These are phyloP conservation scores for Lepidocyrtoides sp. DNA, from an alignment of 2,888 invertebrate species.

Conservation along the genomic window DNA sequence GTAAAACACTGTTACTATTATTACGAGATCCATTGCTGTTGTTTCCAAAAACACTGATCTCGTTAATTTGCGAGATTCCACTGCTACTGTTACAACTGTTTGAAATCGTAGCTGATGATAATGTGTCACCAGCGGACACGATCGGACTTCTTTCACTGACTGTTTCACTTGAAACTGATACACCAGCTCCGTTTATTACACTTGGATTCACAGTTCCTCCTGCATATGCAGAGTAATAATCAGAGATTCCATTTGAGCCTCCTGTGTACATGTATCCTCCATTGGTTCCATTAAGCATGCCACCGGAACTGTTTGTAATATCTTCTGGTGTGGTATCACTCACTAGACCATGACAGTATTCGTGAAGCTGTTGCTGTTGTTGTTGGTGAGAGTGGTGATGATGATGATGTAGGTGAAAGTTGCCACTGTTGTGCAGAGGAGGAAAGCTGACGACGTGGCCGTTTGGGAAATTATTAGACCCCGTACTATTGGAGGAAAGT, in stretches of 20 bases:
- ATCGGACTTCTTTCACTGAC: constrained; percentile 51
- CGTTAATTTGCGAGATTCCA: constrained; percentile 69
- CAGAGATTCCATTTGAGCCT: constrained; percentile 67
- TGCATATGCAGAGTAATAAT: constrained; percentile 58
- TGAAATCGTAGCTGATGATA: constrained; percentile 33
- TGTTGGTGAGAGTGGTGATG: constrained; percentile 48
- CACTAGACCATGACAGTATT: constrained; percentile 61
- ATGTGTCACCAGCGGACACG: constrained; percentile 52
- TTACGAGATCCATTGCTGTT: constrained; percentile 61
- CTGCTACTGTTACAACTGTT: constrained; percentile 10
- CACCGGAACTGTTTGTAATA: constrained; percentile 44
- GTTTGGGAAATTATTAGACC: constrained; percentile 49
- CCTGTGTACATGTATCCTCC: constrained; percentile 40
- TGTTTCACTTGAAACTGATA: constrained; percentile 27
- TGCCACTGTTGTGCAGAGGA: constrained; percentile 61
- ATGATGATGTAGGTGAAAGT: constrained; percentile 75
- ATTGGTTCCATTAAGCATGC: constrained; percentile 55
- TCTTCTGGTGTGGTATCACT: constrained; percentile 61
- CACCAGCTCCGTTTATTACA: constrained; percentile 49
- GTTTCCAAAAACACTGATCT: constrained; percentile 44
- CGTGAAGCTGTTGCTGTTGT: constrained; percentile 34
- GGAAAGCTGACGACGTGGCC: constrained; percentile 62
- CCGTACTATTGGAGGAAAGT: constrained; percentile 24
- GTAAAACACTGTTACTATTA: constrained; percentile 28
- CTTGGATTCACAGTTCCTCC: constrained; percentile 42